A percentile compares a stretch with the other conserved stretches of the same genome.
Conservation (phyloP, 1,140 invertebrate genomes). For the Notospermus geniculatus region DNA sequence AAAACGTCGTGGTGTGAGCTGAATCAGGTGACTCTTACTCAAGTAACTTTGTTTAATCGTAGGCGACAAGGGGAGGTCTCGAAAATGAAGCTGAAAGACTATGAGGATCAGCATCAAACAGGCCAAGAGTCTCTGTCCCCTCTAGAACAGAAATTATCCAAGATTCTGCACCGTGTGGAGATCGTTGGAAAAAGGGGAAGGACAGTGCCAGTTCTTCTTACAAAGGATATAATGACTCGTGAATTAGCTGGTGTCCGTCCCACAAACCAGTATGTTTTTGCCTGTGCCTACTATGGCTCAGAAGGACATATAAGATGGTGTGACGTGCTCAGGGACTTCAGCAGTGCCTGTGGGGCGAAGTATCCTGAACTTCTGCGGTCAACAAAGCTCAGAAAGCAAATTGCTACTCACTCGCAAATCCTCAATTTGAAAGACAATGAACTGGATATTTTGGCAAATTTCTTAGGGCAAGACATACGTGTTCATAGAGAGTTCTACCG, state of each 20-base stretch:
- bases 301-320: conserved; percentile 17
- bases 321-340: conserved; percentile 21
- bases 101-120: conserved; percentile 10
- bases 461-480: conserved; percentile 32
- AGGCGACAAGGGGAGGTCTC: conserved; percentile 25
- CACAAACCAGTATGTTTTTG: conserved; percentile 24
- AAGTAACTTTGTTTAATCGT: conserved; percentile 28
- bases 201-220: conserved; percentile 25
- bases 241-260: conserved; percentile 20
- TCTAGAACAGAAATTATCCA: conserved; percentile 26
- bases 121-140: conserved; percentile 18
- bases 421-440: conserved; percentile 24
- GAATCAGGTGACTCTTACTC: conserved; percentile 11
- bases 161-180: conserved; percentile 22
- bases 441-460: conserved; percentile 28
- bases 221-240: conserved; percentile 19
- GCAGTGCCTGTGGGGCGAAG: conserved; percentile 5
- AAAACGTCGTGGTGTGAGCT: background rate
- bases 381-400: conserved; percentile 26
- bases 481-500: conserved; percentile 32
- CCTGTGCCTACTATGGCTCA: conserved; percentile 20
- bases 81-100: conserved; percentile 23
- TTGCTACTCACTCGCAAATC: conserved; percentile 22
- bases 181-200: conserved; percentile 28
- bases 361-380: conserved; percentile 18